A percentile compares a stretch with the other conserved stretches of the same genome.
phyloP scores from a whole-genome alignment of 1,140 invertebrate genomes.

The Brachionus angularis region DNA sequence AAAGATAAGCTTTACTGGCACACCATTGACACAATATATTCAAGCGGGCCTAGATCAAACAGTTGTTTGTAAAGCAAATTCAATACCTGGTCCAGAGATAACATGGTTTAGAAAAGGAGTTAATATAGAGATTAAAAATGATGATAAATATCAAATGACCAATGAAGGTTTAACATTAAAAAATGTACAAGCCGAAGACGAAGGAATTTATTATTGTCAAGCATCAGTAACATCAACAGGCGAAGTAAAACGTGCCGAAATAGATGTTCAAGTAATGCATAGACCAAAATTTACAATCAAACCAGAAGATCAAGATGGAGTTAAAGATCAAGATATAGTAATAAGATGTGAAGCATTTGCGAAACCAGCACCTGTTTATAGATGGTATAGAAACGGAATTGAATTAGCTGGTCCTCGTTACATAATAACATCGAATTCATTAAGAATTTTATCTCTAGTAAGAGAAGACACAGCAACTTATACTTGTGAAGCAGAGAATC shows the following conservation, averaged over 20 bases:
- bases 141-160: conserved; percentile 36
- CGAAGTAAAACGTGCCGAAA: conserved; percentile 28
- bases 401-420: neutral
- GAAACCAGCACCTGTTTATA: conserved; percentile 6
- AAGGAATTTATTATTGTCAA: conserved; percentile 31
- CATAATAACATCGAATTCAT: neutral
- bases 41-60: neutral
- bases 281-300: neutral
- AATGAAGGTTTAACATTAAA: conserved; percentile 33
- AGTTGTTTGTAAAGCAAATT: conserved; percentile 1
- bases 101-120: conserved; percentile 34
- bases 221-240: conserved; percentile 32
- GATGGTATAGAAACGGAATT: conserved; percentile 28
- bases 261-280: conserved; percentile 22
- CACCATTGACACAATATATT: conserved; percentile 1
- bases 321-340: conserved; percentile 12
- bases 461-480: conserved; percentile 2
- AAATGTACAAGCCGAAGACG: conserved; percentile 28
- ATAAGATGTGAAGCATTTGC: conserved; percentile 15
- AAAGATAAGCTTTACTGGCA: conserved; percentile 1
- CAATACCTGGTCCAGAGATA: conserved; percentile 39
- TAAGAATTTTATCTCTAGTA: neutral
- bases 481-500: conserved; percentile 29
- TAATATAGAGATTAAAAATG: neutral
- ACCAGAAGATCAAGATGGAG: conserved; percentile 11